phyloP scores from a whole-genome alignment of 1,140 invertebrate species.

The Trichoplusia ni region DNA sequence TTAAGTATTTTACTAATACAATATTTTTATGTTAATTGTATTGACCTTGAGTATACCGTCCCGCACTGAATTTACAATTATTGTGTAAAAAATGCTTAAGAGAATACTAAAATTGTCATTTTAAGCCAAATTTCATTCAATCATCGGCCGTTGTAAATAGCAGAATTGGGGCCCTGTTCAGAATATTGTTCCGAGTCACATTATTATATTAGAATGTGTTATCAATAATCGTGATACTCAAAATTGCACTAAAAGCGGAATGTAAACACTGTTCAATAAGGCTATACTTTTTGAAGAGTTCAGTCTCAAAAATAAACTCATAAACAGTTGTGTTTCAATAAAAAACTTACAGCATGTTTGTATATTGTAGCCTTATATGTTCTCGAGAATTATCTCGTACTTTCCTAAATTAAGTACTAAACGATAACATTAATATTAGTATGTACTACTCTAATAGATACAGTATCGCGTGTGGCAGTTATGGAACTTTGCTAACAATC shows the following conservation, averaged over 20 bases:
- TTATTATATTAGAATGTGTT: too few relatives aligned
- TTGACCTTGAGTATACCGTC: too few relatives aligned
- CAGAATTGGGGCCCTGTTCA: too few relatives aligned
- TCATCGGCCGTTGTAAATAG: too few relatives aligned
- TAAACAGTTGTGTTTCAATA: neutral
- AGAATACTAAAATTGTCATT: too few relatives aligned
- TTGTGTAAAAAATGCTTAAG: too few relatives aligned
- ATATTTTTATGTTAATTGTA: too few relatives aligned
- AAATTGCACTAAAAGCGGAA: constrained; percentile 38
- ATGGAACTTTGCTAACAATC: too few relatives aligned
- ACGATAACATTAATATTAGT: neutral
- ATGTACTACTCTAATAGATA: constrained; percentile 5
- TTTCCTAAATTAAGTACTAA: constrained; percentile 1
- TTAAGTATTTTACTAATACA: too few relatives aligned
- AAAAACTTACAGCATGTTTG: neutral
- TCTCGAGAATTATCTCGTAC: neutral
- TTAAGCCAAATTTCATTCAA: too few relatives aligned
- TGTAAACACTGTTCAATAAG: constrained; percentile 27
- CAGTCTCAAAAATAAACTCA: neutral
- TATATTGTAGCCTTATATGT: neutral
- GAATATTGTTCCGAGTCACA: too few relatives aligned
- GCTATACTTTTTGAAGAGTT: neutral
- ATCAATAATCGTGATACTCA: constrained; percentile 5
- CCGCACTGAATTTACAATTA: too few relatives aligned
- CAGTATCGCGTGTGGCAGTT: neutral